Base-by-base conservation (phyloP, 2,113 vertebrate genomes). In the Haemorhous mexicanus region DNA sequence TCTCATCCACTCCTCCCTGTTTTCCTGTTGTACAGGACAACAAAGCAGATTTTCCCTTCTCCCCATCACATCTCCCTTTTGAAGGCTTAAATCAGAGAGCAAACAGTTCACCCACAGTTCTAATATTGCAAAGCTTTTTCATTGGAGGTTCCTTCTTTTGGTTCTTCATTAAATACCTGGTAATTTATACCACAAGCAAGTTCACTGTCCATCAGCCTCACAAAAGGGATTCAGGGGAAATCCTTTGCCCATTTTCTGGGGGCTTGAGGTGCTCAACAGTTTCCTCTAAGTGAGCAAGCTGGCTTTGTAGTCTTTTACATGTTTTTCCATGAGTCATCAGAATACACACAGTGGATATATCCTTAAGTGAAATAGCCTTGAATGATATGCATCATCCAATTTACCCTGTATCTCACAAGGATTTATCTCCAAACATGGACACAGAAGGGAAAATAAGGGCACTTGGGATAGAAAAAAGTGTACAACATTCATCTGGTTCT, bases 391-490 rank as follows among this genome's bases (percentile, higher is more conserved):
- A 72, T 63, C 11, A 50, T 86, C 37, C 47, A 73, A 23, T 89
- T 89, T 85, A 16, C 10, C n/a, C 79, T 50, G 5, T 7, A 37
- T 52, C 63, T 53, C 12, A 37, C 11, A 70, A 94, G 53, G 55
- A 95, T 84, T 89, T 92, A 93, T 61, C 56, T 61, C 26, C 78
- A 93, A 91, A 91, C 66, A 89, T 6, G 95, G 47, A 61, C 16
- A 11, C 61, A 88, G 64, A 88, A 97, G 63, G 82, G 74, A 78
- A 97, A 97, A 96, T 39, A 22, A 97, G 87, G 93, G 84, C 85
- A 97, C 82, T 75, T 59, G 41, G 69, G 92, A 93, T 74, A 75
- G 87, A 96, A 98, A 70, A 56, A 72, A 93, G 10, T 52, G 55
- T 43, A 66, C 41, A 94, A 83, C 3, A 7, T 90, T 69, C 72